phyloP scores from a whole-genome alignment of 2,888 invertebrate species.

The Dugesia japonica region DNA sequence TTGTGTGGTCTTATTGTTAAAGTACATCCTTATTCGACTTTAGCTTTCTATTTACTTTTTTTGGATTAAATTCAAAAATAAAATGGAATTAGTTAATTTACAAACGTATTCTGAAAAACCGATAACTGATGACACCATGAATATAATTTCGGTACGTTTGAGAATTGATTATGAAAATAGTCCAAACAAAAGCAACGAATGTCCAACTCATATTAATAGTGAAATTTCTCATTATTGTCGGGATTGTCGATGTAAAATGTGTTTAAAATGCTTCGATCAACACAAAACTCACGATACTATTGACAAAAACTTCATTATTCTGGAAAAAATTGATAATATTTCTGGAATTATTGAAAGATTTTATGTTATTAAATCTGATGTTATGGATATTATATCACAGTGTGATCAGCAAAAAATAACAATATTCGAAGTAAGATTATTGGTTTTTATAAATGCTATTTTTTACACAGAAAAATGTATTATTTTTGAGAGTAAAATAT shows the following conservation, averaged over 20 bases:
- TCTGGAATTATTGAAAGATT: not conserved
- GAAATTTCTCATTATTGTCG: not conserved
- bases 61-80: not conserved
- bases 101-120: not conserved
- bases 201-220: not conserved
- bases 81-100: not conserved
- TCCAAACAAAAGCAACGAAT: not conserved
- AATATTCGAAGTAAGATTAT: not conserved
- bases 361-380: not conserved
- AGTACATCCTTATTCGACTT: not conserved
- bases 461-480: no score
- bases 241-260: not conserved
- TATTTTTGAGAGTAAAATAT: no score
- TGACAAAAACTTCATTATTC: not conserved
- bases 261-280: not conserved
- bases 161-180: not conserved
- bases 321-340: not conserved
- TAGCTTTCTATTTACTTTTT: not conserved
- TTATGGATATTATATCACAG: not conserved
- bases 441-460: no score
- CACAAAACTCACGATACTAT: not conserved
- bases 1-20: not conserved
- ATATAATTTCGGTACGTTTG: not conserved
- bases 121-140: not conserved
- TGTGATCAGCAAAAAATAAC: not conserved